Evolutionary conservation across 2,797 vertebrate species (phyloP).

Genomic region (Dryobates pubescens): DNA sequence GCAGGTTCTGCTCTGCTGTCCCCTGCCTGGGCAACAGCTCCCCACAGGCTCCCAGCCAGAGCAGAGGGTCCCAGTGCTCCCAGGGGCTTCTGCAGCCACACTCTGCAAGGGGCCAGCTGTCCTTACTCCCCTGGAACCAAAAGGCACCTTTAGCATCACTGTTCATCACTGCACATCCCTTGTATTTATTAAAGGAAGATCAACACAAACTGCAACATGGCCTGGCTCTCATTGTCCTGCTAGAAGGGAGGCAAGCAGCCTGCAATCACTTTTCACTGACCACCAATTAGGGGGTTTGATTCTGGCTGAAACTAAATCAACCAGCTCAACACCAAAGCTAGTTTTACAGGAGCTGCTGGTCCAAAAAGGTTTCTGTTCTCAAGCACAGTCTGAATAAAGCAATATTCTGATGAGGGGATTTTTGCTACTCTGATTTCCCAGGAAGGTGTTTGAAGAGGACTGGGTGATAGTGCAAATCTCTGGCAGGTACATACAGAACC

Average conservation of each 20-base stretch:
- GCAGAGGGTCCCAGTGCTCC: not conserved
- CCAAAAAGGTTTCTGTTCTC: not conserved
- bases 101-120: not conserved
- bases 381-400: not conserved
- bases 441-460: not conserved
- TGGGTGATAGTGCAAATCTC: not conserved
- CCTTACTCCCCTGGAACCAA: not conserved
- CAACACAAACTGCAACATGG: accelerated
- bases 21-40: no score
- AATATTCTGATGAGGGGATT: not conserved
- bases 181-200: not conserved
- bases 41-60: no score
- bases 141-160: not conserved
- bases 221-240: not conserved
- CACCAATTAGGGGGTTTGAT: not conserved
- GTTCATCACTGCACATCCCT: accelerated
- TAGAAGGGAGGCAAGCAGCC: not conserved
- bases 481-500: not conserved
- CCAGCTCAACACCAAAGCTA: not conserved
- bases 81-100: not conserved
- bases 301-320: not conserved
- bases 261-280: not conserved
- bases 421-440: not conserved
- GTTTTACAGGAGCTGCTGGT: not conserved
- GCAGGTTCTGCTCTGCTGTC: not conserved